phyloP scores from a whole-genome alignment of 2,113 vertebrate genomes.

The Aegotheles bennettii region DNA sequence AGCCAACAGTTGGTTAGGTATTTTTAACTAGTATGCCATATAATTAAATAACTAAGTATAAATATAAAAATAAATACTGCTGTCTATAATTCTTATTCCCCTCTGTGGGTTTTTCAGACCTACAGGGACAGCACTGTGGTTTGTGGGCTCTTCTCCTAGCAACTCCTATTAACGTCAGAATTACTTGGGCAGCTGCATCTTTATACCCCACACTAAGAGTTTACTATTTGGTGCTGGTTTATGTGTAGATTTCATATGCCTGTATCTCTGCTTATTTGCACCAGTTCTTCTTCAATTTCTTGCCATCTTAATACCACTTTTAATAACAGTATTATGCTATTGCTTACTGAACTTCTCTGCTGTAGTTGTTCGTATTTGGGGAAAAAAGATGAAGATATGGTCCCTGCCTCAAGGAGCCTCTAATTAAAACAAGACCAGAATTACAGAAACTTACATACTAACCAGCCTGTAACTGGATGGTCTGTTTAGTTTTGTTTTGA shows the following conservation, averaged over 20 bases:
- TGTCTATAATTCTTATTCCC: not conserved
- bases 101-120: constrained; percentile 10
- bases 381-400: not conserved
- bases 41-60: constrained; percentile 18
- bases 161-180: not conserved
- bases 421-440: constrained; percentile 20
- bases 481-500: constrained; percentile 59
- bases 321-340: not conserved
- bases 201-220: not conserved
- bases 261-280: not conserved
- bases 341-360: not conserved
- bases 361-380: not conserved
- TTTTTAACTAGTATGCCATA: constrained; percentile 19
- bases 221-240: not conserved
- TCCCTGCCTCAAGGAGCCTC: not conserved
- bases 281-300: not conserved
- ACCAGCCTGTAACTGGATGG: constrained; percentile 5
- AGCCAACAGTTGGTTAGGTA: not conserved
- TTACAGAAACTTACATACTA: not conserved
- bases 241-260: not conserved
- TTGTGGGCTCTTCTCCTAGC: constrained; percentile 21
- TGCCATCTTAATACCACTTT: not conserved
- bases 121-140: not conserved
- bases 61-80: not conserved
- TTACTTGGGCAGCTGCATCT: not conserved